Evolutionary conservation across 2,113 vertebrate genomes (phyloP), one percentile per base, ranked within the genome.

Genomic region (Syngnathus floridae): DNA sequence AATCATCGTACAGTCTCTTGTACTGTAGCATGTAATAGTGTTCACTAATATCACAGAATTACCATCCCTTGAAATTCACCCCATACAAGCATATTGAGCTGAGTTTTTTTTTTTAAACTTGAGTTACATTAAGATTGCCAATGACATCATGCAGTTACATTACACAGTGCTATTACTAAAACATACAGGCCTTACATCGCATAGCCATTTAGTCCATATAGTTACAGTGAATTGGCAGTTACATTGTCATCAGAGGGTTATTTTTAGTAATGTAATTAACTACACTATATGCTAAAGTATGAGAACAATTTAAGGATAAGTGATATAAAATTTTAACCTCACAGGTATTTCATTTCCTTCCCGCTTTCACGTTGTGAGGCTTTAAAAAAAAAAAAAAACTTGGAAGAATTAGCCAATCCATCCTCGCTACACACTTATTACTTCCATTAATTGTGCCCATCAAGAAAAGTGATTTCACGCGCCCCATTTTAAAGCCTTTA

Each of bases 391-490:
- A 55, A 26, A 55, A 16, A 55, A 31, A 55, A 12, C 7, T 69
- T 43, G 51, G 62, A 67, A 61, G 66, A 72, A 45, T 59, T 7
- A 67, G 45, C 31, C 14, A 31, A 14, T 66, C 17, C 12, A 46
- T 70, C 48, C 60, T 54, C 19, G 54, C 46, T 35, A 49, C 37
- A 51, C n/a, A 37, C 60, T 55, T 65, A 65, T 62, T 62, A 68
- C 43, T 65, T 66, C 14, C 48, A 64, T 70, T 75, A 67, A 67
- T 66, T 75, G 48, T 40, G 22, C 55, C 54, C 56, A 65, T 74
- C 49, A 46, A 52, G n/a, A 68, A 74, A 70, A 56, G 40, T 31
- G 72, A 78, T 74, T 79, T 73, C 57, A 65, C 70, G 73, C 52
- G 63, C 65, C 61, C 71, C 48, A 68, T 51, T 59, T 46, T 22